These are phyloP conservation scores for Neomorphus geoffroyi DNA, from an alignment of 2,797 vertebrate genomes.

Conservation along the genomic window DNA sequence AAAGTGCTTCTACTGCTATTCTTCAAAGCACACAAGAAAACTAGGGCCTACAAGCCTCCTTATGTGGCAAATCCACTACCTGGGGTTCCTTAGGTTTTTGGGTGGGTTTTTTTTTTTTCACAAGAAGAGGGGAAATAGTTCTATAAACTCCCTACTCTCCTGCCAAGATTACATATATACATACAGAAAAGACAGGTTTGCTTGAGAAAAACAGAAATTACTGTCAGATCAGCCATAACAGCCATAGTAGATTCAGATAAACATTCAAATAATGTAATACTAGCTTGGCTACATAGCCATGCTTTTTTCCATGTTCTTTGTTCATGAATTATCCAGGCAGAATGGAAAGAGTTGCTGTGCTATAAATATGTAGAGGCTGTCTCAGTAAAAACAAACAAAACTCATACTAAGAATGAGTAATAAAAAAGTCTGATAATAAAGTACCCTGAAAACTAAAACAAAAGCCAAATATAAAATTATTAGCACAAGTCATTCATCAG, in stretches of 20 bases:
- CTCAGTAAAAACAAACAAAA: constrained; percentile 50
- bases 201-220: not conserved
- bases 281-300: not conserved
- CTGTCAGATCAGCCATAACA: not conserved
- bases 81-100: no score
- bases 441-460: constrained; percentile 16
- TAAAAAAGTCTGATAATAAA: constrained; percentile 39
- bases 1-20: not conserved
- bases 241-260: not conserved
- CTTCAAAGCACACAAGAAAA: not conserved
- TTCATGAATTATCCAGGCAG: not conserved
- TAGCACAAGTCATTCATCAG: constrained; percentile 16
- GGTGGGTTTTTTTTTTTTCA: not conserved
- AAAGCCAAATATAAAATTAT: constrained; percentile 32
- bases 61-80: not conserved
- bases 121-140: not conserved
- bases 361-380: constrained; percentile 23
- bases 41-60: not conserved
- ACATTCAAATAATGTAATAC: not conserved
- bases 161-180: not conserved
- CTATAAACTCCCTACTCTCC: not conserved
- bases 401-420: not conserved
- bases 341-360: not conserved
- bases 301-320: not conserved
- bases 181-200: not conserved